Conservation (phyloP, 1,140 invertebrate species). For the Idris sp. region DNA sequence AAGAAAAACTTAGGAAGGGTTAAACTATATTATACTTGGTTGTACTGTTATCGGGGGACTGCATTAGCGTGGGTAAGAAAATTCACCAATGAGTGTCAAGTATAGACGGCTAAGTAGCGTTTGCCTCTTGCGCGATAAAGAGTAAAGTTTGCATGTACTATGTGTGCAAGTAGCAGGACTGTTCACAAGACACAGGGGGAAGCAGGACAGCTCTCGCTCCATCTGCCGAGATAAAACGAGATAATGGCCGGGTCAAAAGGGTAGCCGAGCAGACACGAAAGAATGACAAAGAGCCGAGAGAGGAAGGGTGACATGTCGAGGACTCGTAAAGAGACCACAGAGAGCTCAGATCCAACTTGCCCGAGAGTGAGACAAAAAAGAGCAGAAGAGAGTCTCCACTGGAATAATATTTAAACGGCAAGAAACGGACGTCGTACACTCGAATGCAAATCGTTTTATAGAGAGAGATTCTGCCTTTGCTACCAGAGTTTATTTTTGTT, state of each 20-base stretch:
- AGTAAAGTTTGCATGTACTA: slow-evolving; percentile 54
- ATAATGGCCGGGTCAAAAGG: slow-evolving; percentile 34
- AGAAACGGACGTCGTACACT: slow-evolving; percentile 20
- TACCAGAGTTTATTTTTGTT: too few species aligned
- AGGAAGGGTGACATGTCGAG: slow-evolving; percentile 42
- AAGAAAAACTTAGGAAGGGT: too few species aligned
- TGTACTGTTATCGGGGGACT: slow-evolving; percentile 22
- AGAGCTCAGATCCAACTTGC: too few species aligned
- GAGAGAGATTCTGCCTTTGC: slow-evolving; percentile 16
- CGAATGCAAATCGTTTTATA: slow-evolving; percentile 49
- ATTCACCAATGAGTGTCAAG: slow-evolving; percentile 43
- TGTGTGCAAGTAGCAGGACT: slow-evolving; percentile 33
- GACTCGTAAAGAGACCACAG: slow-evolving; percentile 54
- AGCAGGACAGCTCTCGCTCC: not conserved
- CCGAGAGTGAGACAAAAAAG: slow-evolving; percentile 35
- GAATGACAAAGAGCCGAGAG: slow-evolving; percentile 27
- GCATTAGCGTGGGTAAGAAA: too few species aligned
- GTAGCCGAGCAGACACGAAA: slow-evolving; percentile 14
- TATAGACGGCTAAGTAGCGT: slow-evolving; percentile 44
- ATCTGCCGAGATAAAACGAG: not conserved
- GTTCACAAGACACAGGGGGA: slow-evolving; percentile 23
- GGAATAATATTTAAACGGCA: slow-evolving; percentile 48
- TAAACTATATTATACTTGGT: too few species aligned
- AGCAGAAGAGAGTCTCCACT: slow-evolving; percentile 14
- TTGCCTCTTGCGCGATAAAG: slow-evolving; percentile 55